Evolutionary conservation across 2,888 invertebrate genomes (phyloP).

Genomic region (Acleris laterana): DNA sequence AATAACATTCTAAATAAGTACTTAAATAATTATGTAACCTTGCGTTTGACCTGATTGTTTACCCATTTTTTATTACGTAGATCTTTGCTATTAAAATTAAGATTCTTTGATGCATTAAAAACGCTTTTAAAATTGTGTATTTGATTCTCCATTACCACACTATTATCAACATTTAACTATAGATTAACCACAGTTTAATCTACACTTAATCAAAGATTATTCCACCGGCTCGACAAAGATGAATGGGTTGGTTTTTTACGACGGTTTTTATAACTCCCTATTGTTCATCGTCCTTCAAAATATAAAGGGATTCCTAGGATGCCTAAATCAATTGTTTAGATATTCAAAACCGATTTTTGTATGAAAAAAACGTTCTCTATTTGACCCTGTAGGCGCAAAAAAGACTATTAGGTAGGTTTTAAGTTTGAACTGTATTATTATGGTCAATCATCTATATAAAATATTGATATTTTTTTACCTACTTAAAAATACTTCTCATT

Average conservation of each 20-base stretch:
- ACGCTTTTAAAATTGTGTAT: too few species aligned
- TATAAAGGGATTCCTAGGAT: conserved; percentile 36
- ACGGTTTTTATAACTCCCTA: conserved; percentile 12
- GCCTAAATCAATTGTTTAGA: conserved; percentile 15
- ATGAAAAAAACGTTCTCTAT: neutral
- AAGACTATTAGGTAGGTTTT: neutral
- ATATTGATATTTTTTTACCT: too few species aligned
- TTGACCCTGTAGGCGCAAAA: neutral
- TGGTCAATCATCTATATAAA: too few species aligned
- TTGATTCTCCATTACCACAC: too few species aligned
- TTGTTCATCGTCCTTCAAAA: conserved; percentile 27
- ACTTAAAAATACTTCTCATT: too few species aligned
- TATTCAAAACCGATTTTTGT: neutral
- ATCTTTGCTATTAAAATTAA: too few species aligned
- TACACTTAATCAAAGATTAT: neutral
- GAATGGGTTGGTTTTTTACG: conserved; percentile 26
- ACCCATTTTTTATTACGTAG: too few species aligned
- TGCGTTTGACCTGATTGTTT: too few species aligned
- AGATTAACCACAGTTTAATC: neutral
- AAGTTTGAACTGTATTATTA: neutral
- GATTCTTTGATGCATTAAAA: too few species aligned
- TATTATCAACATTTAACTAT: too few species aligned
- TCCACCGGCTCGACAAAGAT: conserved; percentile 19
- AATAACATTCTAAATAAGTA: too few species aligned
- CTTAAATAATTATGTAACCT: too few species aligned